Percentiles rank a stretch among this genome's conserved stretches.
phyloP scores from a whole-genome alignment of 1,140 invertebrate genomes.

The Drosophila kikkawai region DNA sequence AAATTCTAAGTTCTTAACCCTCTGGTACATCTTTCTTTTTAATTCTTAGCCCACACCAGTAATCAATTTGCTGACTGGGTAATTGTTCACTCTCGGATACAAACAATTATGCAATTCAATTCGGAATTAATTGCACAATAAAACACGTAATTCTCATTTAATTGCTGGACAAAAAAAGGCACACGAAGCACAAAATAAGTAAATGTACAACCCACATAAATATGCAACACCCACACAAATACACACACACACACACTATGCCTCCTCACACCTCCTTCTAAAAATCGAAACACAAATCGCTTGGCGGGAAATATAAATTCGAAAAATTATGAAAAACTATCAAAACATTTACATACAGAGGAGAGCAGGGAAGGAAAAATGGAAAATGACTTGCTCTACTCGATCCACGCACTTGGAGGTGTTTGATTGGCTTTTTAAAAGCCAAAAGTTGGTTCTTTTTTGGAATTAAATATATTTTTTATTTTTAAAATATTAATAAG shows the following conservation, averaged over 20 bases:
- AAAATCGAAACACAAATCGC: slow-evolving; percentile 75
- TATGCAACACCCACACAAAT: slow-evolving; percentile 60
- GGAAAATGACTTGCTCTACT: slow-evolving; percentile 14
- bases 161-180: slow-evolving; percentile 69
- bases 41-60: slow-evolving; percentile 1
- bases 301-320: slow-evolving; percentile 45
- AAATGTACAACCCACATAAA: slow-evolving; percentile 50
- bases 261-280: slow-evolving; percentile 25
- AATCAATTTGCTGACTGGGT: slow-evolving; percentile 29
- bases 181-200: slow-evolving; percentile 9
- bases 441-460: background rate
- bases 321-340: slow-evolving; percentile 81
- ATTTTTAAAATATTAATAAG: too few relatives aligned
- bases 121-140: slow-evolving; percentile 77
- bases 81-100: slow-evolving; percentile 48
- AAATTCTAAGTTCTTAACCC: background rate
- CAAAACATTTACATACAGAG: slow-evolving; percentile 78
- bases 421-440: background rate
- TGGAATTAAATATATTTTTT: background rate
- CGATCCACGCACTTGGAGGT: slow-evolving; percentile 20
- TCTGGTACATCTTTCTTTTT: background rate
- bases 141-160: slow-evolving; percentile 71
- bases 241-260: slow-evolving; percentile 16
- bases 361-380: slow-evolving; percentile 18
- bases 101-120: slow-evolving; percentile 79